These are phyloP conservation scores for Drosophila orena DNA, from an alignment of 1,140 invertebrate species.

Conservation along the genomic window DNA sequence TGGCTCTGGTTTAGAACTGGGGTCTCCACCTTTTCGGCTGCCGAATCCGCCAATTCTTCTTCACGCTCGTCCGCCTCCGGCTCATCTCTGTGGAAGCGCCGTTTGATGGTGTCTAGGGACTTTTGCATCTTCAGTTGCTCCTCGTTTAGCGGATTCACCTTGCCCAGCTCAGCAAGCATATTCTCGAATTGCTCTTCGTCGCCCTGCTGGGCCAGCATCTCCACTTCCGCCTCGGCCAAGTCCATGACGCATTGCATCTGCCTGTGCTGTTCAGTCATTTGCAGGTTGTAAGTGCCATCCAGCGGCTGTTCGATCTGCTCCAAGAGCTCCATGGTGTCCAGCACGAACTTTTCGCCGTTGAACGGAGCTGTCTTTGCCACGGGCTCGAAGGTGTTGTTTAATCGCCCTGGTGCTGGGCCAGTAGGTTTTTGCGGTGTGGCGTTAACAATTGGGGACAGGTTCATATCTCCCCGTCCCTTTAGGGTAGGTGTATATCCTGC, in stretches of 20 bases:
- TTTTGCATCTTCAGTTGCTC: constrained; percentile 80
- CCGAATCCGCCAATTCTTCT: constrained; percentile 8
- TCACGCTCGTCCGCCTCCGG: constrained; percentile 13
- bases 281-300: constrained; percentile 48
- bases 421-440: constrained; percentile 35
- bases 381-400: constrained; percentile 36
- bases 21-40: constrained; percentile 28
- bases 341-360: constrained; percentile 44
- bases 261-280: constrained; percentile 55
- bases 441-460: constrained; percentile 74
- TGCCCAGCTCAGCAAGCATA: constrained; percentile 74
- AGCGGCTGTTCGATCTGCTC: constrained; percentile 77
- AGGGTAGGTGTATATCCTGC: constrained; percentile 60
- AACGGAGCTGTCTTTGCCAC: constrained; percentile 27
- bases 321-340: constrained; percentile 63
- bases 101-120: constrained; percentile 78
- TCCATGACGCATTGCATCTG: constrained; percentile 78
- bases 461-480: constrained; percentile 51
- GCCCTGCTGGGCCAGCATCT: constrained; percentile 69
- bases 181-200: constrained; percentile 82
- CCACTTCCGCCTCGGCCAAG: constrained; percentile 74
- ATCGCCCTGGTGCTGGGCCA: not conserved
- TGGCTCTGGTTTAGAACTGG: constrained; percentile 30
- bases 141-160: constrained; percentile 60
- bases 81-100: constrained; percentile 66